Evolutionary conservation across 2,113 vertebrate genomes (phyloP), one percentile per base, ranked within the genome.

Genomic region (Egretta garzetta): DNA sequence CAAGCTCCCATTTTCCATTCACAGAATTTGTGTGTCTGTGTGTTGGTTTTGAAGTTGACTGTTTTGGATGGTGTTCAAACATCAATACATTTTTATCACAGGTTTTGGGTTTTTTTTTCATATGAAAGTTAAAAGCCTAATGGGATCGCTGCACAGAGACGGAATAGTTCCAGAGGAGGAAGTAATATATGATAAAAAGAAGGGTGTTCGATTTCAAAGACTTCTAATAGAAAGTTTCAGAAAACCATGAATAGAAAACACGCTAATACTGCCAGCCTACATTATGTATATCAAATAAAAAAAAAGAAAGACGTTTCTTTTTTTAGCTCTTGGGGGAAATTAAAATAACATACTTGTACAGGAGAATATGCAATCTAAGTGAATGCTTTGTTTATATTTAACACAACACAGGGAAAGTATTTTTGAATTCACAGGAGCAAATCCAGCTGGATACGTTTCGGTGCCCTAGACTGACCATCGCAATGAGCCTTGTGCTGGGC

Each of bases 171-270:
- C 96, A 79, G 47, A 92, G 93, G 95, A 98, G 97, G 98, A 98
- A 98, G 96, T 95, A 67, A 93, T 93, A 91, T 63, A 88, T 97
- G 97, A 97, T 98, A 96, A 98, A 98, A 98, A 97, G 97, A 95
- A 58, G 85, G 84, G 97, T 95, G 96, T 97, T 97, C 12, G 3
- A 95, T 98, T 98, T 98, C 98, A 98, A 98, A 98, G 98, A 14
- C 96, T 93, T 89, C 84, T 84, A 43, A n/a, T 30, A 86, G 96
- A 96, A 97, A 58, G 77, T 79, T 94, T 92, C 75, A 76, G 79
- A 95, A 94, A 93, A 63, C 68, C 93, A 80, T 66, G 90, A 96
- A 93, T 85, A 96, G 96, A 96, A 97, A 95, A 93, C 79, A 24
- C 96, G 72, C 85, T 58, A 80, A 23, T 91, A 50, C 68, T 73